Conservation (phyloP, 2,888 invertebrate genomes). For the Sclerodermus sp. region DNA sequence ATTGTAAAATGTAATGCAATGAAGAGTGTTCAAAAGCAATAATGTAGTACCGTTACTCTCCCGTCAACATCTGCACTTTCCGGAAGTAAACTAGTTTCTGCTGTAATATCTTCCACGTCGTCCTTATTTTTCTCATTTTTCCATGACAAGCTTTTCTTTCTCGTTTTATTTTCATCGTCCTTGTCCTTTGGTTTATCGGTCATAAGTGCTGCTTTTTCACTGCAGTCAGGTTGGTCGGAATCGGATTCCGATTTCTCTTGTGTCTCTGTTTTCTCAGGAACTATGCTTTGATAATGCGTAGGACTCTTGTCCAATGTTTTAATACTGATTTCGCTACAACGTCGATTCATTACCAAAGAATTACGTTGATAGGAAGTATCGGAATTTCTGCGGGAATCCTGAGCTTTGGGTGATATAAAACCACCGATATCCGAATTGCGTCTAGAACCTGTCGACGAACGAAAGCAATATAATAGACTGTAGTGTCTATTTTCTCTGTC, state of each 20-base stretch:
- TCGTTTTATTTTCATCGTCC: constrained; percentile 33
- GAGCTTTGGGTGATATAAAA: constrained; percentile 25
- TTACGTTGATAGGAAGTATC: constrained; percentile 45
- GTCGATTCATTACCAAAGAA: constrained; percentile 43
- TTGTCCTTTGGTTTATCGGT: constrained; percentile 36
- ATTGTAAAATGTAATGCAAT: too few species aligned
- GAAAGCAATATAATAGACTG: too few species aligned
- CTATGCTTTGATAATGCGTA: constrained; percentile 37
- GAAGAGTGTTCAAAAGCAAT: too few species aligned
- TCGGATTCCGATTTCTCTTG: constrained; percentile 51
- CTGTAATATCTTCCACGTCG: constrained; percentile 51
- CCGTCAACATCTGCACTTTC: constrained; percentile 32
- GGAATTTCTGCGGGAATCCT: constrained; percentile 47
- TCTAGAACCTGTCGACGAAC: constrained; percentile 43
- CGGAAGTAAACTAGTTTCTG: constrained; percentile 53
- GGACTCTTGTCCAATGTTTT: constrained; percentile 46
- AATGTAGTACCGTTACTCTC: constrained; percentile 32
- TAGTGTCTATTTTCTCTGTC: too few species aligned
- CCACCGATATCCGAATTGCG: constrained; percentile 49
- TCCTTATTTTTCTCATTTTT: constrained; percentile 45
- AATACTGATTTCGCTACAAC: constrained; percentile 49
- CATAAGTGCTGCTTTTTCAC: constrained; percentile 49
- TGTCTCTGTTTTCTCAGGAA: constrained; percentile 36
- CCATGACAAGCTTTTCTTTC: constrained; percentile 58
- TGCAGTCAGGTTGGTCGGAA: constrained; percentile 51